Evolutionary conservation across 2,888 invertebrate genomes (phyloP), one percentile per base, ranked within the genome.

Genomic region (Nomada ruficornis): DNA sequence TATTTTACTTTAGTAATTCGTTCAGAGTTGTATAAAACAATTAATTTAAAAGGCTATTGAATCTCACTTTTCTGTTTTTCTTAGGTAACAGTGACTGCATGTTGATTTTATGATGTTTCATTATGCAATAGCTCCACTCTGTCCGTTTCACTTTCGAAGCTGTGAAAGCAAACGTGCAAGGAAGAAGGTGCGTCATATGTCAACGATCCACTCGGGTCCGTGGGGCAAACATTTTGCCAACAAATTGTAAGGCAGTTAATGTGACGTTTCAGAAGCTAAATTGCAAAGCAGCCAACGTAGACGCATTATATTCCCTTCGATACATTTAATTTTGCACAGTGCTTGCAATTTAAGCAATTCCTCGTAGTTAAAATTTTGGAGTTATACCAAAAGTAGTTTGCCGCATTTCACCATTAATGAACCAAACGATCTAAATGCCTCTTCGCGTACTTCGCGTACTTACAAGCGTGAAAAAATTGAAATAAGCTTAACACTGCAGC

Each of bases 131-230:
- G 2, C 47, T 13, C 2, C 18, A 70, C 44, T 44, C 52, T 47
- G 23, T 55, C 20, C 44, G 54, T 26, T 65, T 70, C 73, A 20
- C 63, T 50, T 69, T 70, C 52, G 36, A 44, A 52, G 36, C 52
- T 44, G 57, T 26, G 62, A 55, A 47, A 80, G 44, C 65, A 57
- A 44, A 62, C n/a, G 44, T 62, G 50, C 15, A 57, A 67, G 57
- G 65, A 71, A 52, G 44, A 65, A 70, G 44, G 44, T 73, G 55
- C 60, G 67, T 73, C 73, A 54, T 62, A 54, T 60, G 60, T 64
- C 64, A 82, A 65, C 72, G 76, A 62, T 65, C 76, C 60, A 80
- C 55, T 59, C 69, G 63, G 64, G 73, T 80, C 55, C 59, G 60
- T 65, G 44, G 42, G 55, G 64, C 42, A 42, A 64, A 76, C 71